Evolutionary conservation across 2,888 invertebrate genomes (phyloP), one percentile per base, ranked within the genome.

Genomic region (Hyles lineata): DNA sequence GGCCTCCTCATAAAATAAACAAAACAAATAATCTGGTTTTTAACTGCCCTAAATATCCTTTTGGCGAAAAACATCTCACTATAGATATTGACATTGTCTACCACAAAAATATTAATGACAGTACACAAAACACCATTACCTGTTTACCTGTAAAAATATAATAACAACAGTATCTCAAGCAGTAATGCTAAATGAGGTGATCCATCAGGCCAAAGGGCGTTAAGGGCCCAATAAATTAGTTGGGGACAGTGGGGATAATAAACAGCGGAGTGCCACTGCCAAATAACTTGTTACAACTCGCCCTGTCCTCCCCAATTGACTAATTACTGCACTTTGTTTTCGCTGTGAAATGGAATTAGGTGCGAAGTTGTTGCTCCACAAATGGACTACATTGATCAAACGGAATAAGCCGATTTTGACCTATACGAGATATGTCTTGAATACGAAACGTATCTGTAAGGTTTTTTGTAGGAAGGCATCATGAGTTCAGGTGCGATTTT

Each of bases 181-280:
- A 89, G 90, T 92, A 92, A 93, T 91, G 92, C 89, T 90, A 92
- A 93, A 94, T 94, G 92, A 93, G 93, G 92, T 86, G 88, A 94
- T 94, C 90, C 91, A 90, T 94, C 93, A 81, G 86, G 82, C 83
- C 88, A 87, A 85, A 90, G 91, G 92, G 92, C 90, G 92, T 82
- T 90, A 90, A 91, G 92, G 91, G 90, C 81, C 85, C 89, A 85
- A 93, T 94, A 94, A 94, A 93, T 93, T 92, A 92, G 87, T 90
- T 90, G 92, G 92, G 93, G 93, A 93, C 93, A 93, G 85, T 85
- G 75, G 89, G 90, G 90, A 90, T 93, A 92, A 93, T 93, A 93
- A 92, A 93, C 92, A 91, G 87, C 85, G 87, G 85, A 92, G 92
- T 90, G 90, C 92, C 90, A 88, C 84, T 81, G 85, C 89, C 88